A percentile compares a stretch with the other conserved stretches of the same genome.
Conservation (phyloP, 2,888 invertebrate genomes). For the Sycophila texana region DNA sequence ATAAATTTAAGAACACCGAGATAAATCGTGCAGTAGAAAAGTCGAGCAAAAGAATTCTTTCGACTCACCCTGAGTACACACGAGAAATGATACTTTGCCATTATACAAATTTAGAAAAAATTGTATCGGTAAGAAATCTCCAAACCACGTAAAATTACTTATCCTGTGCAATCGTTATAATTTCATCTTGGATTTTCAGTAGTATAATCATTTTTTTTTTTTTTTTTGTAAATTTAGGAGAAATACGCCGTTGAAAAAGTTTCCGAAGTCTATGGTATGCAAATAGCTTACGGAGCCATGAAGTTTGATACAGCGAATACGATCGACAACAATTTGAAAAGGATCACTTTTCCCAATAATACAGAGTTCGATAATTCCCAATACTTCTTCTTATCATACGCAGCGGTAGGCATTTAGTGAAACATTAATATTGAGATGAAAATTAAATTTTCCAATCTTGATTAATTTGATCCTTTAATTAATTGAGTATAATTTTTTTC, state of each 20-base stretch:
- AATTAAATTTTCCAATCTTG: background rate
- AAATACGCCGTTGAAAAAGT: background rate
- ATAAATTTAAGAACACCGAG: slow-evolving; percentile 6
- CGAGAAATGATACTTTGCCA: background rate
- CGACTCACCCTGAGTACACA: slow-evolving; percentile 5
- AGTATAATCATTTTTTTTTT: too few relatives aligned
- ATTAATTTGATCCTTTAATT: background rate
- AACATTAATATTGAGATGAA: too few relatives aligned
- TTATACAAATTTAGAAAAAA: background rate
- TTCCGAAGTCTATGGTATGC: background rate
- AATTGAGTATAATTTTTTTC: background rate
- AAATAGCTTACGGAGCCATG: background rate
- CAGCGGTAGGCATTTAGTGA: background rate
- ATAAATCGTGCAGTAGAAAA: too few relatives aligned
- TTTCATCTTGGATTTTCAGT: too few relatives aligned
- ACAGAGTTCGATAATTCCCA: background rate
- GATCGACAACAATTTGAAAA: too few relatives aligned
- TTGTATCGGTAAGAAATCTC: too few relatives aligned
- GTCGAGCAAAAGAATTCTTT: background rate
- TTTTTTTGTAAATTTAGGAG: background rate
- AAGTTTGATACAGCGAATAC: background rate
- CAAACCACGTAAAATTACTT: too few relatives aligned
- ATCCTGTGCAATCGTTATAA: too few relatives aligned
- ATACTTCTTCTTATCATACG: background rate
- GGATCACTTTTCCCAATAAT: too few relatives aligned